Conservation (phyloP, 2,797 vertebrate genomes). For the Pipistrellus nathusii region DNA sequence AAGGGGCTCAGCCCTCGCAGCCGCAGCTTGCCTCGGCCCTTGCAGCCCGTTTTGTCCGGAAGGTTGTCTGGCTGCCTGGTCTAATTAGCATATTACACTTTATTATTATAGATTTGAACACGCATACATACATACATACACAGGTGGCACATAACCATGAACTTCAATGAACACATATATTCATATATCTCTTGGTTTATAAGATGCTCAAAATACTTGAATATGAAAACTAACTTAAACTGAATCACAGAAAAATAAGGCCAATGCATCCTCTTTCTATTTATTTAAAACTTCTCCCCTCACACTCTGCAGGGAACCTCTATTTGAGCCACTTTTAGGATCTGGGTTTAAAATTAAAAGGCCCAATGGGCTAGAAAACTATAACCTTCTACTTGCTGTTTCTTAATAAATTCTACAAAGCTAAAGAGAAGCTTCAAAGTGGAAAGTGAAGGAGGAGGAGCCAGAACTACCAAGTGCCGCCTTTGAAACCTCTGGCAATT, state of each 20-base stretch:
- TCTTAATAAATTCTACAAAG: constrained; percentile 20
- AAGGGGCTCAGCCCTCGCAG: too few species aligned
- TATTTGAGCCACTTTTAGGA: background rate
- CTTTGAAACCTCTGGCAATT: background rate
- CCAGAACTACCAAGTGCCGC: background rate
- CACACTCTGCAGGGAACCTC: background rate
- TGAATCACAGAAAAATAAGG: constrained; percentile 30
- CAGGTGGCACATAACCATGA: background rate
- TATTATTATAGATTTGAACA: background rate
- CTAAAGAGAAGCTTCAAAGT: constrained; percentile 21
- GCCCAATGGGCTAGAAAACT: background rate
- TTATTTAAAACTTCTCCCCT: background rate
- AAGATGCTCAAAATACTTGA: constrained; percentile 55
- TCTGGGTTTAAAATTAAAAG: background rate
- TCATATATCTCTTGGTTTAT: background rate
- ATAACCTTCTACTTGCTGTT: background rate
- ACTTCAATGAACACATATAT: background rate
- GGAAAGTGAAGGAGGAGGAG: background rate
- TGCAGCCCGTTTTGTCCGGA: too few species aligned
- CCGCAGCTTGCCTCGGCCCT: too few species aligned
- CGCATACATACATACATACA: background rate
- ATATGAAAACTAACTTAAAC: background rate
- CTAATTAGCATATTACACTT: too few species aligned
- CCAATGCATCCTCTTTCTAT: background rate
- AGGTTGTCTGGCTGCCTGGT: too few species aligned